A percentile compares a stretch with the other conserved stretches of the same genome.
phyloP scores from a whole-genome alignment of 2,113 vertebrate genomes.

The Thermophis baileyi region DNA sequence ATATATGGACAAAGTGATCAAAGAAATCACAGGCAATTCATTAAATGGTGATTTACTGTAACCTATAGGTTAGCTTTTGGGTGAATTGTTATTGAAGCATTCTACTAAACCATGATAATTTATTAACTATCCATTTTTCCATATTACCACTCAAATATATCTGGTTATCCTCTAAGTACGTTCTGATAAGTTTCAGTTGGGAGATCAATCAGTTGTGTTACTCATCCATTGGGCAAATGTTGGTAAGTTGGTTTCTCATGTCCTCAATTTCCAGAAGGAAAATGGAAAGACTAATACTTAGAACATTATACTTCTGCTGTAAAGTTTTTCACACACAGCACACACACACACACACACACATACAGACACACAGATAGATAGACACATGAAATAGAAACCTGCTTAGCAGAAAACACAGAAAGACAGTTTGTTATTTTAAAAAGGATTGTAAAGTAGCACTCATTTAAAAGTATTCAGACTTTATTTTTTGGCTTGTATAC shows the following conservation, averaged over 20 bases:
- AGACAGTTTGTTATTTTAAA: not conserved
- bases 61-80: not conserved
- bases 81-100: not conserved
- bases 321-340: not conserved
- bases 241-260: not conserved
- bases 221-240: not conserved
- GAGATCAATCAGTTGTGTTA: not conserved
- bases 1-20: not conserved
- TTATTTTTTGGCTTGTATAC: rapidly evolving
- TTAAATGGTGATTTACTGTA: not conserved
- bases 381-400: not conserved
- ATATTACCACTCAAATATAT: too few relatives aligned
- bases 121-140: not conserved
- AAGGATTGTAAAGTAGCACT: not conserved
- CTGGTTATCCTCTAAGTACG: not conserved
- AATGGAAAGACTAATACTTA: not conserved
- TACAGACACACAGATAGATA: not conserved
- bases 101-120: not conserved
- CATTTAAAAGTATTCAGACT: not conserved
- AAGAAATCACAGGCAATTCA: not conserved
- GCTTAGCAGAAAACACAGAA: not conserved
- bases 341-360: not conserved
- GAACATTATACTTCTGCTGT: not conserved
- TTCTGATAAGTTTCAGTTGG: not conserved
- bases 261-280: not conserved